phyloP scores from a whole-genome alignment of 2,888 invertebrate species.

The Callyntrura guangdongensis region DNA sequence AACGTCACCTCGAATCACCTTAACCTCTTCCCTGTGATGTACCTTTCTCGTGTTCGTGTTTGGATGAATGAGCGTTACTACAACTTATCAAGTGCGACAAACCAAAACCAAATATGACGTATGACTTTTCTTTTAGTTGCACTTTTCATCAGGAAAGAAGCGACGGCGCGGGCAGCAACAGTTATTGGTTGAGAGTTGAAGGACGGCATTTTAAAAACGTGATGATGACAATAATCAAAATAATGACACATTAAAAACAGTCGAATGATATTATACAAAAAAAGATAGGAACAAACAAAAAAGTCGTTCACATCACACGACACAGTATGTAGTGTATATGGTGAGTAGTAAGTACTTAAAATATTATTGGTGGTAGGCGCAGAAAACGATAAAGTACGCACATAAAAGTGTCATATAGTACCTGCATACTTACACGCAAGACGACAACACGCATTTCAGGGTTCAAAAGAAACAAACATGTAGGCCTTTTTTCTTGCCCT shows the following conservation, averaged over 20 bases:
- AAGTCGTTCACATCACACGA: neutral
- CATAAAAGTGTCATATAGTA: slow-evolving; percentile 10
- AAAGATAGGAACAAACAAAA: neutral
- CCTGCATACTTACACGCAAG: neutral
- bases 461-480: neutral
- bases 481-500: neutral
- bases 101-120: neutral
- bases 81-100: neutral
- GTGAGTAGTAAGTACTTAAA: neutral
- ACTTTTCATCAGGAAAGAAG: neutral
- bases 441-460: neutral
- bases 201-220: slow-evolving; percentile 6
- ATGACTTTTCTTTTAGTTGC: slow-evolving; percentile 33
- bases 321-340: neutral
- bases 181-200: neutral
- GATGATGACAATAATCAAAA: neutral
- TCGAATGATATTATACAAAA: neutral
- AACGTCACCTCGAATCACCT: neutral
- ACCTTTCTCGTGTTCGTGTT: neutral
- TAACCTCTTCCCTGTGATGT: neutral
- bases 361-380: neutral
- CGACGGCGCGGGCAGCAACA: neutral
- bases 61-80: no score
- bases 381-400: slow-evolving; percentile 20
- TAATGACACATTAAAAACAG: slow-evolving; percentile 19